These are phyloP conservation scores for Aix galericulata DNA, from an alignment of 2,113 vertebrate genomes.

Conservation along the genomic window DNA sequence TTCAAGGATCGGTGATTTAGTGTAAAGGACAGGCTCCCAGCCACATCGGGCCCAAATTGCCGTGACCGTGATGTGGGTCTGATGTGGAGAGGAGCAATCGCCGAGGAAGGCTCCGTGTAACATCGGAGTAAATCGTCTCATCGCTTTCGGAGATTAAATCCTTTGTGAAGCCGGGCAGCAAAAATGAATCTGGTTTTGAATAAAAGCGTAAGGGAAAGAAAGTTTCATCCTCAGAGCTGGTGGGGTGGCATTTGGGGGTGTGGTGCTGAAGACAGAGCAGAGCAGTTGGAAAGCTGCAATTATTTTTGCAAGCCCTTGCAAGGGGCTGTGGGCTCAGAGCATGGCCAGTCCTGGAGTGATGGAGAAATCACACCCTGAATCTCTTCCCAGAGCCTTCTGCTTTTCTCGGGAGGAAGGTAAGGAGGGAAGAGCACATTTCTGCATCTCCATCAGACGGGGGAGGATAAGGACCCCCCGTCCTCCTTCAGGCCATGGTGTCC, in stretches of 20 bases:
- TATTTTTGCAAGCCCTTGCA: not conserved
- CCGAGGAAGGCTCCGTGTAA: not conserved
- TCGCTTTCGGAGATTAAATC: not conserved
- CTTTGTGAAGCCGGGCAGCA: not conserved
- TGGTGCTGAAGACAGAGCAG: not conserved
- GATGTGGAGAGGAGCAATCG: not conserved
- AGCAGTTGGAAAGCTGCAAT: constrained; percentile 1
- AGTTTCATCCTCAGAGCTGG: not conserved
- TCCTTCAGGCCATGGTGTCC: not conserved
- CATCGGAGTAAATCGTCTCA: not conserved
- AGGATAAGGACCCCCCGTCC: not conserved
- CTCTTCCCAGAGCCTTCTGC: not conserved
- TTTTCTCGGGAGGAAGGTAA: not conserved
- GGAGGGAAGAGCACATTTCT: not conserved
- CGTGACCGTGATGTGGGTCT: not conserved
- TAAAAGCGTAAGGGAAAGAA: not conserved
- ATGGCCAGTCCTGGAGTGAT: not conserved
- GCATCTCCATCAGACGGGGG: rapidly evolving
- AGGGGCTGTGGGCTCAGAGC: not conserved
- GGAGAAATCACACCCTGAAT: not conserved
- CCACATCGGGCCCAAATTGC: not conserved
- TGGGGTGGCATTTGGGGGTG: not conserved
- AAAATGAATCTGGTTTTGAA: not conserved
- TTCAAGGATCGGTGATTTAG: not conserved
- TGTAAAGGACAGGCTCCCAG: not conserved